These are phyloP conservation scores for Siphlonurus alternatus DNA, from an alignment of 2,888 invertebrate species.

Conservation along the genomic window DNA sequence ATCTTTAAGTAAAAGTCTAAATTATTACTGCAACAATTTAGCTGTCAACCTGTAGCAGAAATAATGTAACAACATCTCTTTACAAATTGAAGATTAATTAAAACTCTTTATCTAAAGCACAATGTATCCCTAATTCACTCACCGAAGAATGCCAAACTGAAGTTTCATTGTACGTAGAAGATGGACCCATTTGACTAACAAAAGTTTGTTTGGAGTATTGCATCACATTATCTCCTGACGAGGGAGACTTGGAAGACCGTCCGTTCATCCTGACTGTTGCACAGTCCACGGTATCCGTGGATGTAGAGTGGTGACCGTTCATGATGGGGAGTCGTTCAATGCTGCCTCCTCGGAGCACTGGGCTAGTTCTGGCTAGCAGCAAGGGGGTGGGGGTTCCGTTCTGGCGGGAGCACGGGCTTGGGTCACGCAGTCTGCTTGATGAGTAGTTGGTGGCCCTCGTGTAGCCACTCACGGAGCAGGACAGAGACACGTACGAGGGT, in stretches of 20 bases:
- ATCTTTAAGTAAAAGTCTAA: neutral
- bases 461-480: constrained; percentile 83
- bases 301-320: neutral
- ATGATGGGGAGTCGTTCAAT: neutral
- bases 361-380: neutral
- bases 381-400: neutral
- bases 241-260: neutral
- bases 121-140: neutral
- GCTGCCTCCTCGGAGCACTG: neutral
- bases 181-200: neutral
- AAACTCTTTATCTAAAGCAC: too few relatives aligned
- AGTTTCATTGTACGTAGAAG: neutral
- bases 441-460: constrained; percentile 70
- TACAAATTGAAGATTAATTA: too few relatives aligned
- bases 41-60: too few relatives aligned
- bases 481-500: constrained; percentile 75
- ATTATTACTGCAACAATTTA: too few relatives aligned
- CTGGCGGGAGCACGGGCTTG: neutral
- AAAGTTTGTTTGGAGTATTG: neutral
- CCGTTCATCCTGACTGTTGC: neutral
- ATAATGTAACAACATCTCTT: too few relatives aligned
- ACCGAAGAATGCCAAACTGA: neutral
- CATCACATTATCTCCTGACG: too few relatives aligned
- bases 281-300: neutral
- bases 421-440: neutral